These are phyloP conservation scores for Drosophila bifasciata DNA, from an alignment of 1,140 invertebrate genomes.

Conservation along the genomic window DNA sequence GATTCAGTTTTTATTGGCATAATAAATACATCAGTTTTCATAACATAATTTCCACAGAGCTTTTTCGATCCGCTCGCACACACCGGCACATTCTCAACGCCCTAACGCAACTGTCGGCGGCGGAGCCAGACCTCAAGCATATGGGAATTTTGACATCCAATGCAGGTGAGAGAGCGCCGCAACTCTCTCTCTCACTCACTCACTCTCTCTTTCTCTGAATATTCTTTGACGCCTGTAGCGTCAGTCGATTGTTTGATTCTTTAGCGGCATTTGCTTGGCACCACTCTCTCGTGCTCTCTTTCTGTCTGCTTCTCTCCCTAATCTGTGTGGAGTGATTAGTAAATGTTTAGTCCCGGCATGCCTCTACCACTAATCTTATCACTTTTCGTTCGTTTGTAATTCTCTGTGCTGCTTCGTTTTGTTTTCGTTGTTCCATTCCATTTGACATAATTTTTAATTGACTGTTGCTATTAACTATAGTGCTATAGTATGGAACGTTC, in stretches of 20 bases:
- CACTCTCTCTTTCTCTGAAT: too few species aligned
- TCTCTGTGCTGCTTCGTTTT: constrained; percentile 19
- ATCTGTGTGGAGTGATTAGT: constrained; percentile 40
- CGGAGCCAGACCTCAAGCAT: too few species aligned
- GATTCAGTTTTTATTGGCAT: neutral
- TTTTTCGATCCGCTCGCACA: too few species aligned
- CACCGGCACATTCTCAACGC: too few species aligned
- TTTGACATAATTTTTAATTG: constrained; percentile 24
- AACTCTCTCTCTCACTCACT: too few species aligned
- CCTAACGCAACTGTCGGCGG: too few species aligned
- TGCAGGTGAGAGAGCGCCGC: too few species aligned
- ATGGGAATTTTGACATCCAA: too few species aligned
- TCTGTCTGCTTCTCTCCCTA: constrained; percentile 18
- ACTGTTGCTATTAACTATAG: neutral
- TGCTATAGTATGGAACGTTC: neutral
- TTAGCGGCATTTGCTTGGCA: neutral
- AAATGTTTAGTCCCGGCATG: constrained; percentile 41
- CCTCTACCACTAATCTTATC: constrained; percentile 56
- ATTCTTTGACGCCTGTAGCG: neutral
- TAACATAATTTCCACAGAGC: too few species aligned
- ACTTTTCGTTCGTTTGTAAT: constrained; percentile 28
- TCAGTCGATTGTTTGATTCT: constrained; percentile 9
- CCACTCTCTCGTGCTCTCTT: neutral
- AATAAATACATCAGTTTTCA: too few species aligned
- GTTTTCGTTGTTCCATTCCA: constrained; percentile 29